Evolutionary conservation across 2,113 vertebrate species (phyloP).

Genomic region (Corythornis madagascariensis): DNA sequence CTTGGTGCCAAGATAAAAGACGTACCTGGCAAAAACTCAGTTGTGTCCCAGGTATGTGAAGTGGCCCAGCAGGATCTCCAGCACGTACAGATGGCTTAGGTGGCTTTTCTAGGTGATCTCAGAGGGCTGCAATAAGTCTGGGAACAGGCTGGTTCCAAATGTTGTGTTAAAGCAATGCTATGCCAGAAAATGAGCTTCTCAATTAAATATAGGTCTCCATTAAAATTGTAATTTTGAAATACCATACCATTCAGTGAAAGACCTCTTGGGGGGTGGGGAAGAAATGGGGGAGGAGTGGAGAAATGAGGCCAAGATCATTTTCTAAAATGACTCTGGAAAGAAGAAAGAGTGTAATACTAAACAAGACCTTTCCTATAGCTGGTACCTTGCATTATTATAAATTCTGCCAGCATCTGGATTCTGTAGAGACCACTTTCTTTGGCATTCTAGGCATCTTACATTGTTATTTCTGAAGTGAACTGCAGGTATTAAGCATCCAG

Average conservation of each 20-base stretch:
- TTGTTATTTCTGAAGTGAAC: neutral
- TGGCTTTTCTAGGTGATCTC: neutral
- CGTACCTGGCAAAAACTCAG: neutral
- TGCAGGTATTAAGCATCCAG: neutral
- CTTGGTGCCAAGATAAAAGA: neutral
- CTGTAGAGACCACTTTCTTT: neutral
- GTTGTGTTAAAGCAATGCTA: neutral
- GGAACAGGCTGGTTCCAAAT: neutral
- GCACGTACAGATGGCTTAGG: neutral
- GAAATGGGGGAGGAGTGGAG: too few relatives aligned
- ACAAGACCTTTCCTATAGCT: neutral
- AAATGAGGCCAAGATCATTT: neutral
- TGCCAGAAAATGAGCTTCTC: neutral
- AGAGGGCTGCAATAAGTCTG: neutral
- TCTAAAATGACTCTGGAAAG: neutral
- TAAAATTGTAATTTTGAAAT: neutral
- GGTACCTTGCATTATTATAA: neutral
- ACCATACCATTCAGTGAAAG: neutral
- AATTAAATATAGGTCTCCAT: neutral
- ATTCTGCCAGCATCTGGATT: neutral
- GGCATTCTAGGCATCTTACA: neutral
- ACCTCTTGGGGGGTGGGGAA: too few relatives aligned
- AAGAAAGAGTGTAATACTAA: neutral
- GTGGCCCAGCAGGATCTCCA: neutral
- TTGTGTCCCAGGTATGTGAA: neutral